Base-by-base conservation (phyloP, 2,888 invertebrate genomes). In the Chymomyza amoena region DNA sequence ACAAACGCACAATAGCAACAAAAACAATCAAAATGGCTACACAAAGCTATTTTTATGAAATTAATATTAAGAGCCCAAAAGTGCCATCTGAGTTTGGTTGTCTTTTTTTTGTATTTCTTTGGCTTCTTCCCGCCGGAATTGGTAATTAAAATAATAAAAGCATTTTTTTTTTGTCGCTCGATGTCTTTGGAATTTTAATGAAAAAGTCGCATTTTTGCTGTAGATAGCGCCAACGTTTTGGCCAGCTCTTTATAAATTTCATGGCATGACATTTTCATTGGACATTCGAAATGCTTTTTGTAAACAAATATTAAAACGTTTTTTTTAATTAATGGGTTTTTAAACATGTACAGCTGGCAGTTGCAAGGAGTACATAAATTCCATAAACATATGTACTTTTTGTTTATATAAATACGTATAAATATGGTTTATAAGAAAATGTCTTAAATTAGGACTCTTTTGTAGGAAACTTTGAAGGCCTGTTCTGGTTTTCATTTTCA, bases 111-210 rank as follows among this genome's bases (percentile, higher is more conserved):
- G n/a, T 64, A 28, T 32, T 18, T 64, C n/a, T 56, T 52, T 60
- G 28, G 50, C 63, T 59, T 69, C 64, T 66, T 70, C 66, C 66
- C 67, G 56, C 61, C 57, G 64, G 68, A 89, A 88, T 88, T 80
- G 89, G 89, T 89, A 87, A 88, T 87, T 88, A 87, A 87, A 88
- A 84, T 87, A 88, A 88, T 88, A 88, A 88, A 88, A 88, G 74
- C 89, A 84, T 78, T 80, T 80, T 78, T 80, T 80, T 78, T 79
- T 39, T 18, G 64, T 66, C 64, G 73, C 25, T 70, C 64, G 64
- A 71, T 76, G 80, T 79, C 70, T 54, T 61, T 75, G 78, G 87
- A 87, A 88, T 84, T 80, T 88, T 84, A 87, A 84, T 87, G 83
- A 80, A 84, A 82, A 85, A 80, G 72, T 85, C 83, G 78, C 82